Conservation (phyloP, 2,113 vertebrate genomes). For the Lathamus discolor region DNA sequence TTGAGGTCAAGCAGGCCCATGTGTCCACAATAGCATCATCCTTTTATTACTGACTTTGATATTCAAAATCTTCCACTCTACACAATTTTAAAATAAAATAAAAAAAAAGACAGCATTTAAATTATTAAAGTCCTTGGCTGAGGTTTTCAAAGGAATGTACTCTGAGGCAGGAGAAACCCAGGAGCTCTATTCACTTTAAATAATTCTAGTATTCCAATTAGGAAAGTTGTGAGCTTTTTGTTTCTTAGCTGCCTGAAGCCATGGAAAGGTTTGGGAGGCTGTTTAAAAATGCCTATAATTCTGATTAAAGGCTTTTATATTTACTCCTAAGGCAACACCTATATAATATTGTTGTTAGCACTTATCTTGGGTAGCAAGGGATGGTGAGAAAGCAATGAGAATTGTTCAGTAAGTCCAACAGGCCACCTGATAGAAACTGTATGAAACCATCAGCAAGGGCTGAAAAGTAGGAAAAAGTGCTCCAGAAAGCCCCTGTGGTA, state of each 20-base stretch:
- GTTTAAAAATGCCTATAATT: neutral
- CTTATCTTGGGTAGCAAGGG: neutral
- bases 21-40: neutral
- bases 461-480: neutral
- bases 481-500: neutral
- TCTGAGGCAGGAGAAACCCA: neutral
- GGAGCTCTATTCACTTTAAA: constrained; percentile 5
- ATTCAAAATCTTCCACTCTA: neutral
- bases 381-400: neutral
- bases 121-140: constrained; percentile 5
- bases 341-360: neutral
- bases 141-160: constrained; percentile 34
- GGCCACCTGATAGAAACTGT: neutral
- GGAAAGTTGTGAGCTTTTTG: constrained; percentile 16
- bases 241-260: neutral
- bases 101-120: neutral
- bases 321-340: neutral
- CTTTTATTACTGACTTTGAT: constrained; percentile 11
- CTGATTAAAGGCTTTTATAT: neutral
- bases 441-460: neutral
- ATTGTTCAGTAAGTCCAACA: neutral
- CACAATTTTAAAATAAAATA: neutral
- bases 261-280: neutral
- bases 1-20: neutral
- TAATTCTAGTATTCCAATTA: constrained; percentile 40